Percentiles rank a stretch among this genome's conserved stretches.
Conservation (phyloP, 1,140 invertebrate species). For the Lepidurus packardi region DNA sequence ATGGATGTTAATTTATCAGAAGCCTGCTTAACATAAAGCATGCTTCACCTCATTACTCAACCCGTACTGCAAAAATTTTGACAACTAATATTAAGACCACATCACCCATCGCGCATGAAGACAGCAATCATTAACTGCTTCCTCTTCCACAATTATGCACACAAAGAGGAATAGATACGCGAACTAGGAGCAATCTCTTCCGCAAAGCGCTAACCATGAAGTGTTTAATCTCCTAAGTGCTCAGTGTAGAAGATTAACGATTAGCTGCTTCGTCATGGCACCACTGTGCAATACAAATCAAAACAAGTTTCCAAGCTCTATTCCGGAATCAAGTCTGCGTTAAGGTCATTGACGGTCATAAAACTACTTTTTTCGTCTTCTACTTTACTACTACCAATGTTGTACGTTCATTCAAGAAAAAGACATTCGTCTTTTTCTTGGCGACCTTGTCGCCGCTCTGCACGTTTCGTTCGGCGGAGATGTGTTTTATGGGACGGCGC, state of each 20-base stretch:
- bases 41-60: background rate
- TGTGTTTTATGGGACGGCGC: background rate
- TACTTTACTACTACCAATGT: background rate
- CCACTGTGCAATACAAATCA: background rate
- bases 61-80: background rate
- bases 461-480: background rate
- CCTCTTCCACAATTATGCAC: background rate
- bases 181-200: too few relatives aligned
- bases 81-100: background rate
- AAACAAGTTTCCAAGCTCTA: background rate
- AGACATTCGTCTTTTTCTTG: too few relatives aligned
- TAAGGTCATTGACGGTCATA: constrained; percentile 12
- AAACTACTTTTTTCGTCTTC: background rate
- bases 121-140: background rate
- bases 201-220: too few relatives aligned
- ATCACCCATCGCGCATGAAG: background rate
- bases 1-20: background rate
- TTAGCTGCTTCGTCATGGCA: background rate
- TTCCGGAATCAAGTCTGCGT: background rate
- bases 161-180: background rate
- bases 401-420: background rate
- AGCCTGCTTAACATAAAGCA: background rate
- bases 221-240: too few relatives aligned
- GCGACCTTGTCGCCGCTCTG: background rate
- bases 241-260: too few relatives aligned